These are phyloP conservation scores for Pao palembangensis DNA, from an alignment of 2,113 vertebrate genomes.

Conservation along the genomic window DNA sequence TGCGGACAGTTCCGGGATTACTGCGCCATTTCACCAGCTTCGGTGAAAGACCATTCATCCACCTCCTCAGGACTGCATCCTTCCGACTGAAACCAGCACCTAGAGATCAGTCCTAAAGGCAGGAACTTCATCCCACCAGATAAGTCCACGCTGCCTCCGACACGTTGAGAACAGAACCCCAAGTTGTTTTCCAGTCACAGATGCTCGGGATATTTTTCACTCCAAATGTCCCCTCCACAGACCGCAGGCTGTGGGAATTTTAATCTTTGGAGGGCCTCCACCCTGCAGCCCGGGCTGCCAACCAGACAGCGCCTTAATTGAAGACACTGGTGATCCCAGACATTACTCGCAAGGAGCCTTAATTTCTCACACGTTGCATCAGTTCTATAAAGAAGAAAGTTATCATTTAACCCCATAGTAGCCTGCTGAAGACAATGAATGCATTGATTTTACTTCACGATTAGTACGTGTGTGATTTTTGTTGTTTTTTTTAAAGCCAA, in stretches of 20 bases:
- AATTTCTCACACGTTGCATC: slow-evolving; percentile 22
- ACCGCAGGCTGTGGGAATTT: slow-evolving; percentile 52
- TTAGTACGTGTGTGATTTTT: too few relatives aligned
- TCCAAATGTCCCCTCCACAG: slow-evolving; percentile 35
- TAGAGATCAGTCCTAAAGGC: slow-evolving; percentile 5
- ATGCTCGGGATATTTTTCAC: slow-evolving; percentile 42
- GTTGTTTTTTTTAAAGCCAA: too few relatives aligned
- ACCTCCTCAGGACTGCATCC: slow-evolving; percentile 17
- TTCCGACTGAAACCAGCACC: slow-evolving; percentile 1
- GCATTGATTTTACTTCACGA: too few relatives aligned
- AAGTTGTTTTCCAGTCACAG: slow-evolving; percentile 29
- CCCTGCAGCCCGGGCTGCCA: slow-evolving; percentile 34
- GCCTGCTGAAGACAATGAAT: not conserved
- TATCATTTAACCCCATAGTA: not conserved
- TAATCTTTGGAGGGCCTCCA: slow-evolving; percentile 43
- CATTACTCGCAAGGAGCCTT: slow-evolving; percentile 32
- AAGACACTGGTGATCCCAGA: slow-evolving; percentile 44
- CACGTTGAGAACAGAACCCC: slow-evolving; percentile 3
- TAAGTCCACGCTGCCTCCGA: not conserved
- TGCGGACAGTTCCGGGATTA: too few relatives aligned
- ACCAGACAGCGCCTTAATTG: slow-evolving; percentile 46
- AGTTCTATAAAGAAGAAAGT: not conserved
- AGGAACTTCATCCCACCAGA: not conserved
- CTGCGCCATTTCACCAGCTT: too few relatives aligned
- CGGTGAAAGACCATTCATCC: slow-evolving; percentile 1